Conservation (phyloP, 2,113 vertebrate genomes). For the Laterallus jamaicensis region DNA sequence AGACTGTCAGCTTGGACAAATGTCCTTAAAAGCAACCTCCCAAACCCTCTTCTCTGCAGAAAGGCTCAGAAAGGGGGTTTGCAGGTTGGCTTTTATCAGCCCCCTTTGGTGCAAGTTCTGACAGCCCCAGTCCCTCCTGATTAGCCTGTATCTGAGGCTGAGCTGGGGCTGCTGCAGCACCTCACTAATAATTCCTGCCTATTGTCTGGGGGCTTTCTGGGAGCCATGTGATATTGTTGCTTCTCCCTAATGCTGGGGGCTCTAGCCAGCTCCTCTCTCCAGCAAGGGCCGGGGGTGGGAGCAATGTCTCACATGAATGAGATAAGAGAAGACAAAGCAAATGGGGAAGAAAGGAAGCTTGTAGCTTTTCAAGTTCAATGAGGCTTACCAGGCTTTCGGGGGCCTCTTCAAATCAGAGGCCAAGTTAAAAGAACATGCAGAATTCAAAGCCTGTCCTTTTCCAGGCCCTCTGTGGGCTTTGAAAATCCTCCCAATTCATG, state of each 20-base stretch:
- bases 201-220: background rate
- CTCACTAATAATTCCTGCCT: background rate
- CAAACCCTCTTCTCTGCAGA: background rate
- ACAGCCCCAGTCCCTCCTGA: background rate
- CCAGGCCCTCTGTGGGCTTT: constrained; percentile 61
- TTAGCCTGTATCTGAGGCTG: background rate
- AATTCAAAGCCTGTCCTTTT: constrained; percentile 70
- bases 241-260: background rate
- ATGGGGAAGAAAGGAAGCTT: constrained; percentile 72
- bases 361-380: constrained; percentile 81
- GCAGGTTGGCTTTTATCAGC: background rate
- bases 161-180: background rate
- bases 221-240: background rate
- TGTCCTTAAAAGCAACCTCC: background rate
- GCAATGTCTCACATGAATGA: constrained; percentile 69
- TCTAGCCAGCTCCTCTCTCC: background rate
- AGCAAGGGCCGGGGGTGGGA: background rate
- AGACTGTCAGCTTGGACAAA: background rate
- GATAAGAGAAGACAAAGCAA: constrained; percentile 72
- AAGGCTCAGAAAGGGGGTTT: background rate
- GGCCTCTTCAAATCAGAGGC: constrained; percentile 69
- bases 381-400: constrained; percentile 74
- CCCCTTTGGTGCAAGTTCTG: rapidly evolving
- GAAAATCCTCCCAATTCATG: constrained; percentile 40
- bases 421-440: constrained; percentile 63